These are phyloP conservation scores for Dendronephthya gigantea DNA, from an alignment of 64 coral and sea anemone genomes.

Conservation along the genomic window DNA sequence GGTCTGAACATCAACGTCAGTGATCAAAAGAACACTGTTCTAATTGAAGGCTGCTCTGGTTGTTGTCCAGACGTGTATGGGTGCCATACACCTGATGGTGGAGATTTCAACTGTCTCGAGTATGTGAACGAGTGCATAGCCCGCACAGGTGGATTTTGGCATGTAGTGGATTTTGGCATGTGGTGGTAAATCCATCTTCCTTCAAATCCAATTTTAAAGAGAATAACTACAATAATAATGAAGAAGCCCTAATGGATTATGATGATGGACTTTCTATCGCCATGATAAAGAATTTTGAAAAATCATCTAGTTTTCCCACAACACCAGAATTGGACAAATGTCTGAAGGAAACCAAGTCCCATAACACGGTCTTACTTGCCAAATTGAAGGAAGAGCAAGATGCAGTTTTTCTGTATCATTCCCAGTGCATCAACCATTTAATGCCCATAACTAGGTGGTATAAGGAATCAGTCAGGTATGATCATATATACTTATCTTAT, in stretches of 20 bases:
- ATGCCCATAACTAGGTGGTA: conserved; percentile 2
- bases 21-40: neutral
- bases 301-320: neutral
- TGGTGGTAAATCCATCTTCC: neutral
- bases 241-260: neutral
- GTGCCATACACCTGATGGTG: neutral
- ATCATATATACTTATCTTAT: too few species aligned
- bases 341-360: neutral
- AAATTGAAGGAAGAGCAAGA: neutral
- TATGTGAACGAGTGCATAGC: neutral
- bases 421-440: neutral
- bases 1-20: neutral
- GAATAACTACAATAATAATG: neutral
- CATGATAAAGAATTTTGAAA: neutral
- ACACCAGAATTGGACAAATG: neutral
- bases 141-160: neutral
- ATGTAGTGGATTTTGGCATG: conserved; percentile 10
- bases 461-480: neutral
- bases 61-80: neutral
- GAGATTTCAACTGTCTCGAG: neutral
- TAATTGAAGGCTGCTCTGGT: neutral
- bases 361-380: neutral
- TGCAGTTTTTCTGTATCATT: neutral
- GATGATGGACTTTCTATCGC: neutral
- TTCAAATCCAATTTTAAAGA: neutral